A percentile compares a stretch with the other conserved stretches of the same genome.
Evolutionary conservation across 2,888 invertebrate genomes (phyloP).

Genomic region (Palloptera scutellata): DNA sequence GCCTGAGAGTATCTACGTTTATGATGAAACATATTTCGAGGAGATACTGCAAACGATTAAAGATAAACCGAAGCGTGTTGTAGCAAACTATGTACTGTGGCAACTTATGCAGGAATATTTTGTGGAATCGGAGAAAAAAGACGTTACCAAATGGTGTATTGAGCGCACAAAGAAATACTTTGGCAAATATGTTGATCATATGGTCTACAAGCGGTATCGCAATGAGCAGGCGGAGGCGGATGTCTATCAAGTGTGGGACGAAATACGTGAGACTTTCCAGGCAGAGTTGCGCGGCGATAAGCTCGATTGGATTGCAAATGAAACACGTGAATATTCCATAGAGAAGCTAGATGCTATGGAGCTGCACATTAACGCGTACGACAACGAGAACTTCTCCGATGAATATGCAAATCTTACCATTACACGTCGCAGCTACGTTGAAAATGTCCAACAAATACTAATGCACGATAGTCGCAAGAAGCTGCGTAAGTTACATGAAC

Average conservation of each 20-base stretch:
- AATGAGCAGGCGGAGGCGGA: constrained; percentile 46
- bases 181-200: constrained; percentile 50
- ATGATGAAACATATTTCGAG: constrained; percentile 44
- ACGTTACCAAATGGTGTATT: constrained; percentile 46
- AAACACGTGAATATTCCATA: constrained; percentile 48
- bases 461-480: constrained; percentile 27
- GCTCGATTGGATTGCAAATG: constrained; percentile 53
- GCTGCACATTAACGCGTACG: constrained; percentile 52
- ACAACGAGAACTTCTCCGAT: constrained; percentile 46
- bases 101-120: constrained; percentile 48
- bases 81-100: constrained; percentile 55
- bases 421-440: constrained; percentile 46
- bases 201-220: constrained; percentile 49
- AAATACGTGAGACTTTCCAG: constrained; percentile 49
- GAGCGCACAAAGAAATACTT: constrained; percentile 50
- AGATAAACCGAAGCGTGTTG: constrained; percentile 34
- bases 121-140: constrained; percentile 29
- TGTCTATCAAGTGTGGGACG: constrained; percentile 50
- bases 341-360: constrained; percentile 50
- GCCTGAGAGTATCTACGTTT: constrained; percentile 50
- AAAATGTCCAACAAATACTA: constrained; percentile 49
- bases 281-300: constrained; percentile 47
- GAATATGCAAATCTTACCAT: constrained; percentile 43
- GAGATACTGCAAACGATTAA: constrained; percentile 41
- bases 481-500: constrained; percentile 30